A percentile compares a stretch with the other conserved stretches of the same genome.
Conservation (phyloP, 2,113 vertebrate species). For the Siphamia tubifer region DNA sequence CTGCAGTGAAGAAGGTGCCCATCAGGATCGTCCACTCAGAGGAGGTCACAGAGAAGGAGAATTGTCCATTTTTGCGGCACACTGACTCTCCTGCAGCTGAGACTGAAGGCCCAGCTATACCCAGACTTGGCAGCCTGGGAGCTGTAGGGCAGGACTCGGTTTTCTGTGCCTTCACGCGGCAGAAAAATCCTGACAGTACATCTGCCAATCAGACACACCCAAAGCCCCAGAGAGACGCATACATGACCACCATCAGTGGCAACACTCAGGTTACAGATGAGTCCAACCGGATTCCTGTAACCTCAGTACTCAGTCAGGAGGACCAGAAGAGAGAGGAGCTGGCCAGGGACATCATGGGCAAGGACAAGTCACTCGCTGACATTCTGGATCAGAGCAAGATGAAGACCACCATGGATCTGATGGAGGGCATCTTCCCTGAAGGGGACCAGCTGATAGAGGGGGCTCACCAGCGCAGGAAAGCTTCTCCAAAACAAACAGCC, state of each 20-base stretch:
- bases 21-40: conserved; percentile 92
- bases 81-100: conserved; percentile 63
- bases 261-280: conserved; percentile 8
- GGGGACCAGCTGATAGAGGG: conserved; percentile 89
- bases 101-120: conserved; percentile 65
- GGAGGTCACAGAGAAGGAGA: conserved; percentile 85
- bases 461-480: conserved; percentile 88
- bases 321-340: conserved; percentile 93
- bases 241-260: conserved; percentile 17
- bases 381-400: conserved; percentile 91
- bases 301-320: conserved; percentile 68
- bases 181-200: conserved; percentile 40
- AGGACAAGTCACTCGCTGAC: conserved; percentile 91
- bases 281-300: conserved; percentile 8
- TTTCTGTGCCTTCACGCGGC: conserved; percentile 89
- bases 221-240: conserved; percentile 2
- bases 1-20: conserved; percentile 89
- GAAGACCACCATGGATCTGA: conserved; percentile 96
- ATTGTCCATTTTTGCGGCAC: conserved; percentile 81
- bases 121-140: conserved; percentile 83
- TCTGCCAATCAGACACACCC: not conserved
- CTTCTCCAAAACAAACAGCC: conserved; percentile 78
- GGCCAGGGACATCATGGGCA: conserved; percentile 91
- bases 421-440: conserved; percentile 95
- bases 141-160: conserved; percentile 85